Percentiles rank a stretch among this genome's conserved stretches.
These are phyloP conservation scores for Hirudinaria manillensis DNA, from an alignment of 2,888 invertebrate genomes.

Conservation along the genomic window DNA sequence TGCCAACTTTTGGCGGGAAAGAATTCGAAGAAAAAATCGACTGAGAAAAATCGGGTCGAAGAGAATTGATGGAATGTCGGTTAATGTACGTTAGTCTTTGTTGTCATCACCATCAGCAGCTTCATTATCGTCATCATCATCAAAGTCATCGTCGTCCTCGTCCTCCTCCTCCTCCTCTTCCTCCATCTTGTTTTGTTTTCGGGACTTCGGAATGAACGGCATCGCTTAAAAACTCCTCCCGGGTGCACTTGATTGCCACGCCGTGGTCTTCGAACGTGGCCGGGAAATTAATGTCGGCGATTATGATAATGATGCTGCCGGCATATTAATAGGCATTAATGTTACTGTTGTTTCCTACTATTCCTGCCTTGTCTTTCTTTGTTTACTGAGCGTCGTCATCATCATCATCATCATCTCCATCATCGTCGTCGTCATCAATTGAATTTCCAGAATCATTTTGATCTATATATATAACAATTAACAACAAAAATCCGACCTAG, in stretches of 20 bases:
- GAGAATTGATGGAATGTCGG: too few relatives aligned
- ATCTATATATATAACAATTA: neutral
- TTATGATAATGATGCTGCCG: too few relatives aligned
- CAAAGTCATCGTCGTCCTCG: neutral
- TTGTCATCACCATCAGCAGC: conserved; percentile 14
- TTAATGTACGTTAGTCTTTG: neutral
- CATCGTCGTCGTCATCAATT: conserved; percentile 11
- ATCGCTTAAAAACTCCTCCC: neutral
- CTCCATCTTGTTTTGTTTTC: neutral
- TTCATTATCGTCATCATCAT: neutral
- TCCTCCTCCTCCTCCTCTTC: neutral
- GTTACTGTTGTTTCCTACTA: too few relatives aligned
- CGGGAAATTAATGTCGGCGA: conserved; percentile 6
- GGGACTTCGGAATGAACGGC: conserved; percentile 1
- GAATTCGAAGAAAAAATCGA: too few relatives aligned
- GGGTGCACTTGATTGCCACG: neutral
- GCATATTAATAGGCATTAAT: too few relatives aligned
- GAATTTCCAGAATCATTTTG: neutral
- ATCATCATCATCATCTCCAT: conserved; percentile 5
- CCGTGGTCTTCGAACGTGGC: conserved; percentile 20
- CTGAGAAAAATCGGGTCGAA: too few relatives aligned
- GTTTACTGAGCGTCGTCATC: neutral
- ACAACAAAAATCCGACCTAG: too few relatives aligned
- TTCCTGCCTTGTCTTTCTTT: too few relatives aligned
- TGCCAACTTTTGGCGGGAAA: too few relatives aligned